Base-by-base conservation (phyloP, 2,888 invertebrate genomes). In the Metacarcinus magister region DNA sequence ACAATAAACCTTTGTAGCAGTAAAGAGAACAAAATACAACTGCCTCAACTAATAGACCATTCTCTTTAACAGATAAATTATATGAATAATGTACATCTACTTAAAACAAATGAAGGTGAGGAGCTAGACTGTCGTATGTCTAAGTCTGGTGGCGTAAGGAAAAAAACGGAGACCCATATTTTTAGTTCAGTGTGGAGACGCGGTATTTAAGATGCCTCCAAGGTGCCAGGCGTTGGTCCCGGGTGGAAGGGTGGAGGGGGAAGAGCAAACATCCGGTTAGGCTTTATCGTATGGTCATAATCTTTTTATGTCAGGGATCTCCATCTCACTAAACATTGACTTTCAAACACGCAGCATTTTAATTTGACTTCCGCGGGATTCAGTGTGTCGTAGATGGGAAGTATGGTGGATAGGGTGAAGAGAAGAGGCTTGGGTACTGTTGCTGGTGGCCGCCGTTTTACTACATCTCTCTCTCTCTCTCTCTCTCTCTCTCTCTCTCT, bases 121-220 rank as follows among this genome's bases (percentile, higher is more conserved):
- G 23, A 23, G 60, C 60, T 60, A 60, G 23, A 23, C 60, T n/a
- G 32, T 48, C 87, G 19, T 32, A 23, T 87, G 48, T 94, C 87
- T 94, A 89, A 48, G 94, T 94, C 54, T 48, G 87, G 89, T 48
- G 87, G 89, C 7, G 39, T 32, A 92, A 60, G 60, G 5, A 94
- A 94, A 94, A 94, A 94, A 39, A 46, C 39, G 54, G 94, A 94
- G 48, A 94, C 94, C 48, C 89, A 54, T 54, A 89, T 54, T 94
- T 89, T 94, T 90, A 89, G 54, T 94, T 48, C 89, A 32, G 54
- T 28, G 90, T 39, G 89, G 87, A 87, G 90, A 90, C 89, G 46
- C 90, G 32, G 89, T 94, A 94, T 94, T 94, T 94, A 90, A 94
- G 89, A 75, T 54, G 89, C 89, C 89, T 89, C 16, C 16, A 3